Evolutionary conservation across 2,888 invertebrate genomes (phyloP).

Genomic region (Exocentrus adspersus): DNA sequence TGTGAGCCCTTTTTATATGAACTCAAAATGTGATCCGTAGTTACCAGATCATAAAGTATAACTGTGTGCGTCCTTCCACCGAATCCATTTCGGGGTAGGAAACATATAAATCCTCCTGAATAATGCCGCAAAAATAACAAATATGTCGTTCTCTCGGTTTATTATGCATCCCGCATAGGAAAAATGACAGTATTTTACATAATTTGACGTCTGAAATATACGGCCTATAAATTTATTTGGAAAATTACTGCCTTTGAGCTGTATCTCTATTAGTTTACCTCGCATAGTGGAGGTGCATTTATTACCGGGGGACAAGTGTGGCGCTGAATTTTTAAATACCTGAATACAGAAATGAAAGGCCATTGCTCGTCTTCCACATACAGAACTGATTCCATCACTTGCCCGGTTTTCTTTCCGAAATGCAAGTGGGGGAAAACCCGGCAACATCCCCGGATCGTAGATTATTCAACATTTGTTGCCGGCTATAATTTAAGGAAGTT

Average conservation of each 20-base stretch:
- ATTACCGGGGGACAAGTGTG: not conserved
- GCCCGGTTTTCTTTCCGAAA: no score
- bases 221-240: conserved; percentile 25
- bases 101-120: not conserved
- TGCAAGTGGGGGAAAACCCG: no score
- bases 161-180: conserved; percentile 5
- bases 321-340: no score
- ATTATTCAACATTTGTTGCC: conserved; percentile 20
- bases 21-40: not conserved
- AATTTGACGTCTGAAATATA: conserved; percentile 33
- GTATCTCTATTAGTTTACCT: conserved; percentile 17
- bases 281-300: not conserved
- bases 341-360: no score
- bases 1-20: not conserved
- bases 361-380: no score
- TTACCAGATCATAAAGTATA: not conserved
- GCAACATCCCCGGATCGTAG: conserved; percentile 1
- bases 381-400: no score
- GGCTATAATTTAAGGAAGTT: conserved; percentile 28
- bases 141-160: not conserved
- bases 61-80: no score
- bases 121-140: not conserved
- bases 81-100: no score
- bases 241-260: conserved; percentile 14
- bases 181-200: conserved; percentile 30